Evolutionary conservation across 2,113 vertebrate species (phyloP), one percentile per base, ranked within the genome.

Genomic region (Eublepharis macularius): DNA sequence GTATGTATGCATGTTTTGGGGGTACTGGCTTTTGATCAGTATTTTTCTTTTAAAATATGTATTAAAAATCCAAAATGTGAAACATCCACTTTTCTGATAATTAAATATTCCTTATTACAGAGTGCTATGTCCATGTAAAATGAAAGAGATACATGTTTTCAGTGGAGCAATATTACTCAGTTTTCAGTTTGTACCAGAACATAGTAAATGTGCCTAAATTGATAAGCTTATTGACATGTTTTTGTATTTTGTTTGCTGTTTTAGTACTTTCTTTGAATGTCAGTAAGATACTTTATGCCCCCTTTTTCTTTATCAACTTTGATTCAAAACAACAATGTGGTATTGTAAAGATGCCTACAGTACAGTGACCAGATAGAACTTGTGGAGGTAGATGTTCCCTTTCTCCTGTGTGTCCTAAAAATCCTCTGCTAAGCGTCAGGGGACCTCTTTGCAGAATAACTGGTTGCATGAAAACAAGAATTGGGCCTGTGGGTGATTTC

Each of bases 1-100:
- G 99, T 99, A 96, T 75, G 97, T 94, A 93, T 74, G 51, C 79
- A 76, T 92, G 86, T 66, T 79, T 85, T 11, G 47, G 83, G 87
- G 11, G 7, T 41, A 39, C 10, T 65, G 57, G 13, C 41, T 49
- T 65, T 39, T 36, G 8, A 12, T 36, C 47, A n/a, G 41, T 47
- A 85, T 80, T 9, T 36, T 41, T 41, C 68, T 54, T 39, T 4
- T 45, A 70, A 36, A 19, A 69, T 36, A 1, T 36, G 13, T 69
- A 7, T 69, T 36, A 36, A 36, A 34, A 69, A 69, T 2, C 34
- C 36, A 70, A 6, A 39, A 39, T 7, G 34, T 36, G 6, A 36
- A 70, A 70, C 66, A 70, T 70, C n/a, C 34, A 19, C 69, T 70
- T 70, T 70, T 70, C 34, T 36, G 34, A 6, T 19, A 21, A 70